Evolutionary conservation across 1,140 invertebrate species (phyloP).

Genomic region (Eupristina koningsbergeri): DNA sequence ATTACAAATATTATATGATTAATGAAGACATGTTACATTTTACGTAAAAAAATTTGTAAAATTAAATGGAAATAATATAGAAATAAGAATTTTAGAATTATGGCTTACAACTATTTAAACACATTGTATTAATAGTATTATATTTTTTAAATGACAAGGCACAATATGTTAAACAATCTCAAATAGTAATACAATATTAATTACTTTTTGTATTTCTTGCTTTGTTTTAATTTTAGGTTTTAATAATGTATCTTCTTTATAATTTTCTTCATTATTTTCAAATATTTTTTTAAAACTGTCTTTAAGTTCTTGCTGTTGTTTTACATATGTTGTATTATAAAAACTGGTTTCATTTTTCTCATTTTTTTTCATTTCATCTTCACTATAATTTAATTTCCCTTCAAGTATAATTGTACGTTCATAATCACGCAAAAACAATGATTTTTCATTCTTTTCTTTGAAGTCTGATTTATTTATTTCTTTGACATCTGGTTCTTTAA

Average conservation of each 20-base stretch:
- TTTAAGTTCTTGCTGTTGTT: slow-evolving; percentile 82
- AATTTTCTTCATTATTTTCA: slow-evolving; percentile 72
- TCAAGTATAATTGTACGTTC: slow-evolving; percentile 85
- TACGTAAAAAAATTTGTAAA: not conserved
- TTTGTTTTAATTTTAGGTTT: slow-evolving; percentile 77
- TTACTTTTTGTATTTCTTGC: slow-evolving; percentile 74
- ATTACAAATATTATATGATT: too few species aligned
- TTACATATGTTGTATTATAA: slow-evolving; percentile 76
- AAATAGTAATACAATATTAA: too few species aligned
- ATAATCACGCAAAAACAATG: slow-evolving; percentile 85
- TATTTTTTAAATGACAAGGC: too few species aligned
- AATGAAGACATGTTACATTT: not conserved
- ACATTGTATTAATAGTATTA: too few species aligned
- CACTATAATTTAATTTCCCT: slow-evolving; percentile 76
- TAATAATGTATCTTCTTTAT: slow-evolving; percentile 76
- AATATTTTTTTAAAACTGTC: slow-evolving; percentile 77
- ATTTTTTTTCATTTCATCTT: slow-evolving; percentile 65
- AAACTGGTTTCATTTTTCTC: too few species aligned
- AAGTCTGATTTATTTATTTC: slow-evolving; percentile 59
- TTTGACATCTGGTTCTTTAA: slow-evolving; percentile 72
- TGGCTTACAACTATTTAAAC: too few species aligned
- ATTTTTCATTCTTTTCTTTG: slow-evolving; percentile 74
- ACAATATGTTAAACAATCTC: too few species aligned
- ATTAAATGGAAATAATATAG: too few species aligned
- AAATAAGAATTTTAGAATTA: too few species aligned